Percentiles rank a stretch among this genome's conserved stretches.
Evolutionary conservation across 2,888 invertebrate genomes (phyloP).

Genomic region (Hipparchia semele): DNA sequence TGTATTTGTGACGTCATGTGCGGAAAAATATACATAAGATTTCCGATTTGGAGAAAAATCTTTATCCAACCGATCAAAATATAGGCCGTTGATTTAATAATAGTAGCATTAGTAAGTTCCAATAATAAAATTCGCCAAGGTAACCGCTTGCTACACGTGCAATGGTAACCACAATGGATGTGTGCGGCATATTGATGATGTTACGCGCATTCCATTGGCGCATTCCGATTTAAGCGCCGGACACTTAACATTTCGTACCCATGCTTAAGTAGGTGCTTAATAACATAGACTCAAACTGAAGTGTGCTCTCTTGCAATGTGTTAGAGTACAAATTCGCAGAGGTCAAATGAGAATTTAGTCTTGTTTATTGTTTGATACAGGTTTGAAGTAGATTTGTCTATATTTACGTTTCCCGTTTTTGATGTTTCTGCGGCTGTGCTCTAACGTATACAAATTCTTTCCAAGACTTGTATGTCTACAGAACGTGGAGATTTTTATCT

Average conservation of each 20-base stretch:
- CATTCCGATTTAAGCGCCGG: constrained; percentile 56
- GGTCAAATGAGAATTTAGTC: background rate
- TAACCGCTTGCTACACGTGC: constrained; percentile 65
- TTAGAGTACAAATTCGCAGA: background rate
- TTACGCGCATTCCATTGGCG: constrained; percentile 63
- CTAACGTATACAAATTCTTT: background rate
- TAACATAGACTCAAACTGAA: background rate
- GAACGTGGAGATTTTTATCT: too few relatives aligned
- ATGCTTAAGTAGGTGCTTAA: background rate
- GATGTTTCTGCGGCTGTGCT: constrained; percentile 9
- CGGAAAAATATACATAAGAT: too few relatives aligned
- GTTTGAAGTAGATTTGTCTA: background rate
- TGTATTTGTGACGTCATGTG: too few relatives aligned
- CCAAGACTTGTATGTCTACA: too few relatives aligned
- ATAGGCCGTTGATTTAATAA: constrained; percentile 29
- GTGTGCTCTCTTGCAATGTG: background rate
- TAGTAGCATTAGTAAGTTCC: constrained; percentile 48
- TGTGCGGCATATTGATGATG: constrained; percentile 73
- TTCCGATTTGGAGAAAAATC: too few relatives aligned
- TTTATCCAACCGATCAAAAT: too few relatives aligned
- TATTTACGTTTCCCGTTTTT: constrained; percentile 11
- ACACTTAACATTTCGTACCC: constrained; percentile 33
- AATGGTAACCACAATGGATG: constrained; percentile 61
- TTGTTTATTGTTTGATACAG: constrained; percentile 2
- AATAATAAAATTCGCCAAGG: constrained; percentile 65